These are phyloP conservation scores for Podocnemis expansa DNA, from an alignment of 2,113 vertebrate genomes.

Conservation along the genomic window DNA sequence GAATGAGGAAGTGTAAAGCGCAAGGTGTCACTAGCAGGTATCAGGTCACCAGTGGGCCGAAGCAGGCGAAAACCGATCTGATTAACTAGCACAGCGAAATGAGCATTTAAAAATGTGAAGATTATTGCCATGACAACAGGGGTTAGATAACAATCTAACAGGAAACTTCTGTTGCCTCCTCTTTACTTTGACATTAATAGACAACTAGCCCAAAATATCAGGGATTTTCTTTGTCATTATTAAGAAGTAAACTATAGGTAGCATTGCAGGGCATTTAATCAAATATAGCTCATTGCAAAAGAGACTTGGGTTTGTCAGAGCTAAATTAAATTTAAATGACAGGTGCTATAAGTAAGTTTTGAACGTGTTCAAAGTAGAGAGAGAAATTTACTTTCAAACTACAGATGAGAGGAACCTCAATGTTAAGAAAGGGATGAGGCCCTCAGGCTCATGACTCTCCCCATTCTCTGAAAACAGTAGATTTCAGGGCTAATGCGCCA, in stretches of 20 bases:
- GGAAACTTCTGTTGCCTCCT: background rate
- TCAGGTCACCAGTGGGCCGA: background rate
- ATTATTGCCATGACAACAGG: background rate
- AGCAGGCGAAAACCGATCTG: background rate
- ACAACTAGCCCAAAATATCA: background rate
- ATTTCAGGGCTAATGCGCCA: background rate
- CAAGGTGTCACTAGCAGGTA: background rate
- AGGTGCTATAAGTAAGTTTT: background rate
- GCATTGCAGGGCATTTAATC: background rate
- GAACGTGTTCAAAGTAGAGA: background rate
- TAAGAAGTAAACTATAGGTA: background rate
- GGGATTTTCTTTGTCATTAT: background rate
- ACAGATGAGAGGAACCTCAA: background rate
- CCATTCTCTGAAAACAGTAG: background rate
- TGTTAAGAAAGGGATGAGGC: background rate
- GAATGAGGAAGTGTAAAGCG: background rate
- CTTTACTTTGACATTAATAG: background rate
- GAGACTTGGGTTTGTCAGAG: background rate
- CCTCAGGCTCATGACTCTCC: background rate
- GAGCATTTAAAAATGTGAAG: background rate
- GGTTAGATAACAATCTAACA: background rate
- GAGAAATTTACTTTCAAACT: background rate
- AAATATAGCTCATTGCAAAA: slow-evolving; percentile 1
- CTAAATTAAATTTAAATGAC: slow-evolving; percentile 12
- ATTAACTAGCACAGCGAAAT: background rate